Percentiles rank a stretch among this genome's conserved stretches.
phyloP scores from a whole-genome alignment of 2,113 vertebrate species.

The Pan paniscus region DNA sequence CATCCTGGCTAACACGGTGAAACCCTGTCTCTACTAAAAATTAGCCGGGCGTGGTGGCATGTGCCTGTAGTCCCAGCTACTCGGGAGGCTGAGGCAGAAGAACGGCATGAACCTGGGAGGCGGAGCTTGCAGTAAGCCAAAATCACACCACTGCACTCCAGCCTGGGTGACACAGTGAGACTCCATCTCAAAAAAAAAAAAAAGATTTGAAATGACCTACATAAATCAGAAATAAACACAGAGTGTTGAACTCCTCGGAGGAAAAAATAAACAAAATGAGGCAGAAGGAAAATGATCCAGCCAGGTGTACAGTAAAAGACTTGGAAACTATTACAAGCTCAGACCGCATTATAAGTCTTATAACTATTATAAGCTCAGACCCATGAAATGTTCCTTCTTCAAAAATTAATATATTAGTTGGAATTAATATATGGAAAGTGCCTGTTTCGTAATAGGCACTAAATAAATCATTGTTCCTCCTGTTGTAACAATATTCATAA shows the following conservation, averaged over 20 bases:
- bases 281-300: background rate
- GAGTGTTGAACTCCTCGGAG: background rate
- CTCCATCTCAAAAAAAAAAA: too few relatives aligned
- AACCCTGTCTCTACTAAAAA: too few relatives aligned
- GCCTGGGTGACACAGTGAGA: too few relatives aligned
- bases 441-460: background rate
- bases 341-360: background rate
- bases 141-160: too few relatives aligned
- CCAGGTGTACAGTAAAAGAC: background rate
- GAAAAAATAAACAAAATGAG: background rate
- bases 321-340: constrained; percentile 8
- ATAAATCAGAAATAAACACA: constrained; percentile 1
- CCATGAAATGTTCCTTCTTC: background rate
- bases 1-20: too few relatives aligned
- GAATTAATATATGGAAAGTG: background rate
- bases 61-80: too few relatives aligned
- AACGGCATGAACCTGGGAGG: too few relatives aligned
- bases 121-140: too few relatives aligned
- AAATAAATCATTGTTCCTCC: background rate
- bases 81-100: too few relatives aligned
- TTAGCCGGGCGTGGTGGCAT: too few relatives aligned
- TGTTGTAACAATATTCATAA: background rate
- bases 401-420: background rate
- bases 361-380: background rate
- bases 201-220: background rate